Percentiles rank a stretch among this genome's conserved stretches.
These are phyloP conservation scores for Eretmocerus hayati DNA, from an alignment of 2,888 invertebrate species.

Conservation along the genomic window DNA sequence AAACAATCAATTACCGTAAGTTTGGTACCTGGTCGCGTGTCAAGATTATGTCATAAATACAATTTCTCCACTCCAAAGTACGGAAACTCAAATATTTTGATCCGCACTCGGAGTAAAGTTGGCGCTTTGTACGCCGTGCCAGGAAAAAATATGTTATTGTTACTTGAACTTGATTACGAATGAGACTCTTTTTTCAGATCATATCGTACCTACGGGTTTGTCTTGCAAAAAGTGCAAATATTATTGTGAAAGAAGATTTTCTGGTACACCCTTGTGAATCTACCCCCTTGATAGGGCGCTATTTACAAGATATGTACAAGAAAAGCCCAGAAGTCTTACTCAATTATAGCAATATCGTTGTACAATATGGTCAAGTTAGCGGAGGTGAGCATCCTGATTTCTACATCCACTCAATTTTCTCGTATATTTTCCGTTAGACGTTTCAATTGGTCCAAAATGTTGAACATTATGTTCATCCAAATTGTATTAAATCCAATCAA, in stretches of 20 bases:
- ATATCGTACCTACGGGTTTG: conserved; percentile 75
- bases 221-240: conserved; percentile 59
- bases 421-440: too few species aligned
- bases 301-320: conserved; percentile 54
- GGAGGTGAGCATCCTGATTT: conserved; percentile 59
- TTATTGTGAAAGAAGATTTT: conserved; percentile 47
- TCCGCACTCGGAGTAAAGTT: too few species aligned
- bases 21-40: too few species aligned
- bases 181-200: conserved; percentile 57
- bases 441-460: too few species aligned
- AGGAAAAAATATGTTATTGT: too few species aligned
- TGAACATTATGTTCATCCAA: too few species aligned
- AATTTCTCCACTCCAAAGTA: too few species aligned
- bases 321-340: conserved; percentile 56
- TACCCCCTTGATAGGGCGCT: conserved; percentile 61
- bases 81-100: neutral
- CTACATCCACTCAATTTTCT: too few species aligned
- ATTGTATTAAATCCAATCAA: too few species aligned
- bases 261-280: conserved; percentile 57
- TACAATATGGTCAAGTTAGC: conserved; percentile 58
- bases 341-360: conserved; percentile 63
- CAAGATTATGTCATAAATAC: too few species aligned
- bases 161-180: neutral
- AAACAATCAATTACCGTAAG: too few species aligned
- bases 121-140: too few species aligned